Evolutionary conservation across 2,113 vertebrate species (phyloP).

Genomic region (Hemiprocne comata): DNA sequence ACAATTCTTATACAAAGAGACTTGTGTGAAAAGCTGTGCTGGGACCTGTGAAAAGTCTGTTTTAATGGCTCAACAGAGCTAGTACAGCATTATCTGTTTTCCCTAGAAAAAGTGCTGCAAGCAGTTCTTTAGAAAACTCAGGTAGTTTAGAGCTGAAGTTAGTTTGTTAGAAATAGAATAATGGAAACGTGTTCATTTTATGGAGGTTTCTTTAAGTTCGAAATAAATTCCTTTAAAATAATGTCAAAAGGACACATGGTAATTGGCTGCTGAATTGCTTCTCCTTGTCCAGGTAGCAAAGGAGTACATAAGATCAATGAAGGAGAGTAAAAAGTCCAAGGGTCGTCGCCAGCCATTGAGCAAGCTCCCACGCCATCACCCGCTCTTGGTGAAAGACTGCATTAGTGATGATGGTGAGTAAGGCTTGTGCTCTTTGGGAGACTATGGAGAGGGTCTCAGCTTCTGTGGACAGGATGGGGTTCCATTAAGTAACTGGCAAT

Average conservation of each 20-base stretch:
- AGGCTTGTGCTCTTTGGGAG: background rate
- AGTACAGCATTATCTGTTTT: background rate
- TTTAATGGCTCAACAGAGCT: background rate
- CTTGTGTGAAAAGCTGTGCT: background rate
- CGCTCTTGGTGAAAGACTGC: conserved; percentile 87
- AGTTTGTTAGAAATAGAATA: background rate
- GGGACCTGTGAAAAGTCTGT: background rate
- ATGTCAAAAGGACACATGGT: rapidly evolving
- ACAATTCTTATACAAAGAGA: background rate
- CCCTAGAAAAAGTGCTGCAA: background rate
- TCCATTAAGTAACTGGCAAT: background rate
- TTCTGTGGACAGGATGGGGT: background rate
- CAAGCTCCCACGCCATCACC: conserved; percentile 91
- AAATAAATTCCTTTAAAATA: background rate
- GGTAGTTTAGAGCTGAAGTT: background rate
- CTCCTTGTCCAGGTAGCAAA: conserved; percentile 78
- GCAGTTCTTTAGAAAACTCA: background rate
- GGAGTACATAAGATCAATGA: conserved; percentile 81
- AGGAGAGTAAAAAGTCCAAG: conserved; percentile 84
- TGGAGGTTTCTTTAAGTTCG: background rate
- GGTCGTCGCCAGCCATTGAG: conserved; percentile 86
- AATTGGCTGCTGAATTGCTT: background rate
- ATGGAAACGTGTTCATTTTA: background rate
- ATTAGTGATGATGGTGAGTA: conserved; percentile 90
- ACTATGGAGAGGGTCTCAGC: background rate